Evolutionary conservation across 2,113 vertebrate genomes (phyloP), one percentile per base, ranked within the genome.

Genomic region (Syngnathus typhle): DNA sequence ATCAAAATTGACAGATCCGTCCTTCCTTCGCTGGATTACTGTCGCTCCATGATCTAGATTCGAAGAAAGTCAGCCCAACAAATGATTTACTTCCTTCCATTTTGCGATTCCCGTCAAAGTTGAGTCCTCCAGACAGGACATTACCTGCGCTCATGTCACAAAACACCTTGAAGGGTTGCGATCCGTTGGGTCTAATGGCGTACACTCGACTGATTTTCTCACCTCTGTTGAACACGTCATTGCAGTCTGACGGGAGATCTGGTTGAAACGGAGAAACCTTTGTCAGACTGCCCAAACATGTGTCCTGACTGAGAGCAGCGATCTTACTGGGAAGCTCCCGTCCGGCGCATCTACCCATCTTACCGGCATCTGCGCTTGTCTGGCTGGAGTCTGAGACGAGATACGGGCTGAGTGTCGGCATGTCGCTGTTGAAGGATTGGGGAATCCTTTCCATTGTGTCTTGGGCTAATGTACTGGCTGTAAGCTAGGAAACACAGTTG

Each of bases 1-100:
- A 81, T 97, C 92, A 87, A 98, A 98, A 79, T 94, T 92, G 41
- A 94, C 76, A 0, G 91, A 94, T 49, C 95, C 95, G 11, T 93
- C 87, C 54, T 47, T 88, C 80, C 95, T 88, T 19, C 75, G 90
- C 84, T 97, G 95, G 85, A 96, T 94, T 44, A 96, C 82, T 11
- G 93, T 96, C 83, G 86, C 93, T 41, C 91, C 88, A 5, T 67
- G 88, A 64, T 90, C 94, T 97, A 77, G 43, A 32, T 32, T 32
- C 27, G 3, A 62, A 37, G 11, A 9, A 51, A 62, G 52, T 56
- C 49, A 1, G 36, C 18, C 27, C 19, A 32, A 55, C 49, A 41
- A 37, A 47, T 64, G 9, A 32, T 56, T 56, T 11, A 12, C 5
- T 52, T 8, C 6, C 1, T 10, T 23, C 23, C 52, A 11, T 51